Conservation (phyloP, 2,113 vertebrate species). For the Sapajus apella region DNA sequence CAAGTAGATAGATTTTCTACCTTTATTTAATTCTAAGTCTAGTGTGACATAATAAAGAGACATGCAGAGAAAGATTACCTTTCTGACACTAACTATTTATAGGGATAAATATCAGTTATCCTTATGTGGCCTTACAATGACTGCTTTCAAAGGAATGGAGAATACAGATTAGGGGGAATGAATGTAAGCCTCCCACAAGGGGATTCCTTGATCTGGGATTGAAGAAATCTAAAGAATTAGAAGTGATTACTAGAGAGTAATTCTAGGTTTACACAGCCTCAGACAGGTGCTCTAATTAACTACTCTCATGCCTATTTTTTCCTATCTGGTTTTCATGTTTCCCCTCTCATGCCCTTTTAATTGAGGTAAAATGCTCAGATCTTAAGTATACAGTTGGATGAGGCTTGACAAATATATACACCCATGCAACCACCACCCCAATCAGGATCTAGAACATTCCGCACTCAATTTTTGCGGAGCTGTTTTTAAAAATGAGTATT, state of each 20-base stretch:
- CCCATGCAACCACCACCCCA: neutral
- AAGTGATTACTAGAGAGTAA: slow-evolving; percentile 76
- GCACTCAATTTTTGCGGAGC: neutral
- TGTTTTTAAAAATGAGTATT: slow-evolving; percentile 15
- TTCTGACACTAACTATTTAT: slow-evolving; percentile 55
- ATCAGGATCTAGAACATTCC: neutral
- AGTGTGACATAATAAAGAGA: slow-evolving; percentile 46
- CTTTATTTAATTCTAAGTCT: slow-evolving; percentile 59
- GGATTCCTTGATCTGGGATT: slow-evolving; percentile 64
- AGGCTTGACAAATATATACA: neutral
- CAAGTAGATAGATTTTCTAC: neutral
- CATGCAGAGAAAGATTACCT: slow-evolving; percentile 33
- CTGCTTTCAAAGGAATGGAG: slow-evolving; percentile 46
- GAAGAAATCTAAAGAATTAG: slow-evolving; percentile 71
- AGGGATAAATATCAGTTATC: slow-evolving; percentile 34
- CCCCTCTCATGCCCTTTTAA: neutral
- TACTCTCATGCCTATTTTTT: neutral
- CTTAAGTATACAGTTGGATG: neutral
- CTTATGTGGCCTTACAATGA: neutral
- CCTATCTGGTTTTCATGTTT: neutral
- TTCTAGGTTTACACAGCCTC: slow-evolving; percentile 67
- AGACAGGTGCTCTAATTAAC: slow-evolving; percentile 67
- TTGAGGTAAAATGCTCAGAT: slow-evolving; percentile 7
- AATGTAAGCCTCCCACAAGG: slow-evolving; percentile 41
- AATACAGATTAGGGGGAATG: slow-evolving; percentile 13